Percentiles rank a stretch among this genome's conserved stretches.
These are phyloP conservation scores for Drosophila pruinosa DNA, from an alignment of 1,140 invertebrate genomes.

Conservation along the genomic window DNA sequence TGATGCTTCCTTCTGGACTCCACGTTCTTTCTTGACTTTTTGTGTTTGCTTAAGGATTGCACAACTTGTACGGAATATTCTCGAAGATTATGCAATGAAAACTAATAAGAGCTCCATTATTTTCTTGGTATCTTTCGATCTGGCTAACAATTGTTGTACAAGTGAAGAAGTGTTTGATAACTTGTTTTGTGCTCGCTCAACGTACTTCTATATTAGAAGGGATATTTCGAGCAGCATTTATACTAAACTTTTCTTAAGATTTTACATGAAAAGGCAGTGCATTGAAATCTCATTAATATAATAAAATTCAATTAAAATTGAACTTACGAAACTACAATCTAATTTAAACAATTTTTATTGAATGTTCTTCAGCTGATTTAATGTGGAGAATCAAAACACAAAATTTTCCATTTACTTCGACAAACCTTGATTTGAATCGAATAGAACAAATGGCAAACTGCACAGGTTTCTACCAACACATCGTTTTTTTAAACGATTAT, in stretches of 20 bases:
- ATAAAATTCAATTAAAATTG: too few relatives aligned
- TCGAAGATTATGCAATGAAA: conserved; percentile 26
- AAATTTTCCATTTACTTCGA: too few relatives aligned
- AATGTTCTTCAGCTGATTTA: too few relatives aligned
- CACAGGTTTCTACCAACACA: too few relatives aligned
- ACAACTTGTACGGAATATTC: conserved; percentile 8
- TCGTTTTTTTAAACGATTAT: neutral
- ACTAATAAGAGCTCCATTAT: conserved; percentile 7
- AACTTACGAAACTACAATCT: too few relatives aligned
- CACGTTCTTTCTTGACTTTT: neutral
- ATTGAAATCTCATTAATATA: too few relatives aligned
- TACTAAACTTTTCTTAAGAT: too few relatives aligned
- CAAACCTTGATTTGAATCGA: too few relatives aligned
- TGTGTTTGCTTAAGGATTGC: conserved; percentile 18
- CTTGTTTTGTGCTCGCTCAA: neutral
- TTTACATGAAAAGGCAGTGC: too few relatives aligned
- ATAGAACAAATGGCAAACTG: neutral
- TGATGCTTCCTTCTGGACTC: neutral
- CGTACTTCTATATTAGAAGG: neutral
- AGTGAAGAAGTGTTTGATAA: neutral
- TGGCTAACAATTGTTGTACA: neutral
- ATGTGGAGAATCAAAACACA: too few relatives aligned
- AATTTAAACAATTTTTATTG: too few relatives aligned
- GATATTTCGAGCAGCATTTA: too few relatives aligned
- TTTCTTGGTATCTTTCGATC: neutral